Evolutionary conservation across 1,140 invertebrate genomes (phyloP).

Genomic region (Rhopalosiphum padi): DNA sequence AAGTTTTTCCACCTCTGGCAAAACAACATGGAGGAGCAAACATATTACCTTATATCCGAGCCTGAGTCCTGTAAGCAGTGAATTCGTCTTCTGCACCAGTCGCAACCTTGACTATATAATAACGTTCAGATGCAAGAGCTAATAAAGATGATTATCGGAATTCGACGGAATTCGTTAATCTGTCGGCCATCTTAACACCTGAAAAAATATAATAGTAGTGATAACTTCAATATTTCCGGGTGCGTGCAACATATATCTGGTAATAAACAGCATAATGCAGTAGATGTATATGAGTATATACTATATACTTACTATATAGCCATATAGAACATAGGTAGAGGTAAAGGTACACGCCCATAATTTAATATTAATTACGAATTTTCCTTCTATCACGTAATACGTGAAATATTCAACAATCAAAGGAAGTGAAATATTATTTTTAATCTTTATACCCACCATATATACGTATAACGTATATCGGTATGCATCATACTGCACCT

Average conservation of each 20-base stretch:
- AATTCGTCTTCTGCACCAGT: conserved; percentile 19
- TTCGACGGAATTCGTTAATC: not conserved
- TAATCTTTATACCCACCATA: not conserved
- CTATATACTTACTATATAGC: not conserved
- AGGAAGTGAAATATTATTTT: not conserved
- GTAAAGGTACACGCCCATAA: not conserved
- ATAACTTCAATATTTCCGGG: not conserved
- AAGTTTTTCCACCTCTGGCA: not conserved
- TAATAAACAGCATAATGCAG: not conserved
- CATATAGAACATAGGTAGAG: no score
- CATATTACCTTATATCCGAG: not conserved
- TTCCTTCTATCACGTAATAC: not conserved
- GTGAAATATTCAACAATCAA: not conserved
- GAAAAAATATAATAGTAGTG: not conserved
- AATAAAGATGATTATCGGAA: conserved; percentile 39
- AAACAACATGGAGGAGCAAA: conserved; percentile 6
- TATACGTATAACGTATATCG: not conserved
- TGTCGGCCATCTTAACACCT: conserved; percentile 3
- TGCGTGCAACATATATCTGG: not conserved
- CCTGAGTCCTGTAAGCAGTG: not conserved
- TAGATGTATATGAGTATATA: not conserved
- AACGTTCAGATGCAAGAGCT: not conserved
- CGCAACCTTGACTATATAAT: not conserved
- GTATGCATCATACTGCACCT: not conserved
- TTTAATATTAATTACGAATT: not conserved